Percentiles rank a stretch among this genome's conserved stretches.
phyloP scores from a whole-genome alignment of 2,888 invertebrate species.

The Melanchra persicariae region DNA sequence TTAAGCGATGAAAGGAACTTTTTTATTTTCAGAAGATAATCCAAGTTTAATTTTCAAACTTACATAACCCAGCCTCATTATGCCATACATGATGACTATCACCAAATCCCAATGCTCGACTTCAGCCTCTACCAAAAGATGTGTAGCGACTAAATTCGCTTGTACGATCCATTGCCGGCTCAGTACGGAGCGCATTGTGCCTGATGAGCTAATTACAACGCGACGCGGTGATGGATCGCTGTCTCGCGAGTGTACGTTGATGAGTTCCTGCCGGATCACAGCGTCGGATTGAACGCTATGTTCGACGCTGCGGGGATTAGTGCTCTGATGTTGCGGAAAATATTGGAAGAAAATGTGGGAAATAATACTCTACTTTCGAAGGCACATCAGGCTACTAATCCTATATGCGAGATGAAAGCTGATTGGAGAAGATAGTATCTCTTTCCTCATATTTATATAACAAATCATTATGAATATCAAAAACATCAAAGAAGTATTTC shows the following conservation, averaged over 20 bases:
- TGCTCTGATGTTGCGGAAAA: conserved; percentile 15
- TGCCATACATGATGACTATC: conserved; percentile 5
- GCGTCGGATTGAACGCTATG: conserved; percentile 24
- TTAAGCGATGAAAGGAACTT: background rate
- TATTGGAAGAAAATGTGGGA: conserved; percentile 11
- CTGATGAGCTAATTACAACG: conserved; percentile 61
- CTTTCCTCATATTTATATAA: no score
- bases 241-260: conserved; percentile 53
- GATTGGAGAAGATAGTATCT: no score
- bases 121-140: background rate
- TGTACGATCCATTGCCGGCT: conserved; percentile 44
- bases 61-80: background rate
- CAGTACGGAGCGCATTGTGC: conserved; percentile 45
- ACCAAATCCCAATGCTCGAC: background rate
- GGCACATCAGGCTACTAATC: background rate
- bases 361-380: background rate
- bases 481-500: no score
- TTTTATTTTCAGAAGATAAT: background rate
- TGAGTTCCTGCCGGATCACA: conserved; percentile 47
- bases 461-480: no score
- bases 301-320: conserved; percentile 37
- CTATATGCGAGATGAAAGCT: background rate
- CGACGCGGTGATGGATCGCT: conserved; percentile 57
- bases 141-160: conserved; percentile 32
- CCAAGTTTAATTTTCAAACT: conserved; percentile 3